Conservation (phyloP, 2,113 vertebrate species). For the Galbula dea region DNA sequence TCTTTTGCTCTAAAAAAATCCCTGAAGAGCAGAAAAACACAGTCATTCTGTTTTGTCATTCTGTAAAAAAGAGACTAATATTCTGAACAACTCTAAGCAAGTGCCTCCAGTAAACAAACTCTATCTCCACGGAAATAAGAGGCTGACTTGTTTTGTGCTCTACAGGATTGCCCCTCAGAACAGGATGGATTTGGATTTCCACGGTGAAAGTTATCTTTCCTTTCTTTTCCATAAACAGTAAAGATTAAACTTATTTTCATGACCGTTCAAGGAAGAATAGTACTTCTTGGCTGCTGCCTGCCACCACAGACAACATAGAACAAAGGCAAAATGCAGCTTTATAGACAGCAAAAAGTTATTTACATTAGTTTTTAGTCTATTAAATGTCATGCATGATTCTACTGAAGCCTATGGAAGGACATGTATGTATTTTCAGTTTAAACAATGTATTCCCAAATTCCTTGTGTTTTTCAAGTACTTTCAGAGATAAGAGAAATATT, state of each 20-base stretch:
- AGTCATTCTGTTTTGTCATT: not conserved
- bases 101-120: not conserved
- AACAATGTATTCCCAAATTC: not conserved
- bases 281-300: not conserved
- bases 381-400: not conserved
- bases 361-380: not conserved
- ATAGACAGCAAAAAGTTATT: not conserved
- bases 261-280: not conserved
- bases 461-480: not conserved
- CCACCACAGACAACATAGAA: not conserved
- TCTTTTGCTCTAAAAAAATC: not conserved
- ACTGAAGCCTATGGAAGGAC: not conserved
- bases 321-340: not conserved
- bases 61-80: not conserved
- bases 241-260: not conserved
- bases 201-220: not conserved
- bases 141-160: not conserved
- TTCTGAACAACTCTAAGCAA: not conserved
- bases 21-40: not conserved
- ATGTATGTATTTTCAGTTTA: not conserved
- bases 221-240: not conserved
- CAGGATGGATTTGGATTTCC: not conserved
- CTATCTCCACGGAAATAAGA: not conserved
- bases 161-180: not conserved
- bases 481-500: not conserved